Evolutionary conservation across 37 sponge, comb jelly and placozoan genomes (phyloP).

Genomic region (Eunapius fragilis): DNA sequence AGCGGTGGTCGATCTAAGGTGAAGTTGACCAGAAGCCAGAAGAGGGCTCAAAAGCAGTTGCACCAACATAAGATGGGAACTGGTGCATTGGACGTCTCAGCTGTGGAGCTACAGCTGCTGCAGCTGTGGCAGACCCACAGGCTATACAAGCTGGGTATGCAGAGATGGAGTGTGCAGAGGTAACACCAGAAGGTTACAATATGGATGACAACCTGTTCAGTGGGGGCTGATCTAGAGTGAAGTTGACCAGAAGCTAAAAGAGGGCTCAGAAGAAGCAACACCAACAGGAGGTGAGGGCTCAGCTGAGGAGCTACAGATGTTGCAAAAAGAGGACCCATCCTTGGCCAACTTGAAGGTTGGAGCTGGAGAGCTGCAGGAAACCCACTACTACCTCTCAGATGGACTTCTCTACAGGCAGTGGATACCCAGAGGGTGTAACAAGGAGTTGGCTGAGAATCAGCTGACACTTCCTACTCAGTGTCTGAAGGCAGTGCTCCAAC

Average conservation of each 20-base stretch:
- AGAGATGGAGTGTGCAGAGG: conserved; percentile 2
- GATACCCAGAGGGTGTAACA: not conserved
- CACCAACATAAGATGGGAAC: not conserved
- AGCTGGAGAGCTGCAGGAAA: not conserved
- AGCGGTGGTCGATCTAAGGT: not conserved
- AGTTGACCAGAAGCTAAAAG: not conserved
- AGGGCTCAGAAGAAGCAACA: not conserved
- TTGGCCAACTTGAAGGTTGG: not conserved
- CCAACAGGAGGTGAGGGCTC: not conserved
- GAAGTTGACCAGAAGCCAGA: not conserved
- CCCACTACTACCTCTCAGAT: not conserved
- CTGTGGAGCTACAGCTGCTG: not conserved
- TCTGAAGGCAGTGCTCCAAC: conserved; percentile 10
- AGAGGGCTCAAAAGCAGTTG: not conserved
- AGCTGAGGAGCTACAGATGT: not conserved
- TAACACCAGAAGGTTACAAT: not conserved
- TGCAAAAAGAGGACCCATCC: not conserved
- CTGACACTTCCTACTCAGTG: conserved; percentile 13
- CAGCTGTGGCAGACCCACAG: no score
- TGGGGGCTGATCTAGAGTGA: not conserved
- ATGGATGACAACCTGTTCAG: not conserved
- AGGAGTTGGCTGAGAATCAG: conserved; percentile 16
- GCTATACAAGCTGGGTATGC: not conserved
- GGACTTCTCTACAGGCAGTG: not conserved
- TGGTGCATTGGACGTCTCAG: not conserved